These are phyloP conservation scores for Amblyjoppa proteus DNA, from an alignment of 2,888 invertebrate genomes.

Conservation along the genomic window DNA sequence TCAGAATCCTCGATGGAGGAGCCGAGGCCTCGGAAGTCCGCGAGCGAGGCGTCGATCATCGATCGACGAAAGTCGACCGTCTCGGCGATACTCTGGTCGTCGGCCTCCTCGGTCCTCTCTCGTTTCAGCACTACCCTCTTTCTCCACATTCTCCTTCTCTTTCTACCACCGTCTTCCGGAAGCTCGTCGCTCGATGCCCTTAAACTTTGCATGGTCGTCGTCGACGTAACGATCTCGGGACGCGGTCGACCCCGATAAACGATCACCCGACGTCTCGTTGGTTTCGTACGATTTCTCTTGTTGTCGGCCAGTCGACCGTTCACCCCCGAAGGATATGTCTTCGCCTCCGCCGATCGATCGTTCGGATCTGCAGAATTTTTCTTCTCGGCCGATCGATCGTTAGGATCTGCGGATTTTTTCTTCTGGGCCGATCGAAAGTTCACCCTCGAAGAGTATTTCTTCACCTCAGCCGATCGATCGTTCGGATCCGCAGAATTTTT, in stretches of 20 bases:
- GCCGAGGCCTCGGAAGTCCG: conserved; percentile 6
- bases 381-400: too few relatives aligned
- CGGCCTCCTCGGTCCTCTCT: conserved; percentile 40
- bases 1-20: conserved; percentile 27
- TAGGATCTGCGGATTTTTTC: neutral
- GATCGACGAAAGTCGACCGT: conserved; percentile 47
- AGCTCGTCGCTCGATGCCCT: conserved; percentile 50
- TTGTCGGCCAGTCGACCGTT: conserved; percentile 24
- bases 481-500: too few relatives aligned
- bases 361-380: too few relatives aligned
- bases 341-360: neutral
- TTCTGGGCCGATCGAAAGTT: too few relatives aligned
- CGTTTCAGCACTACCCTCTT: conserved; percentile 57
- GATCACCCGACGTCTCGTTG: conserved; percentile 57
- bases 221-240: conserved; percentile 39
- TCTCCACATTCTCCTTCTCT: conserved; percentile 52
- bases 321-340: too few relatives aligned
- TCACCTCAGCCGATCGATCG: too few relatives aligned
- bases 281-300: conserved; percentile 9
- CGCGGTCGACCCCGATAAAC: conserved; percentile 63
- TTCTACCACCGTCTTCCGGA: conserved; percentile 15
- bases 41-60: conserved; percentile 33
- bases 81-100: conserved; percentile 69
- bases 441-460: too few relatives aligned
- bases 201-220: conserved; percentile 73